phyloP scores from a whole-genome alignment of 2,797 vertebrate genomes.

The Atherinosoma microstoma region DNA sequence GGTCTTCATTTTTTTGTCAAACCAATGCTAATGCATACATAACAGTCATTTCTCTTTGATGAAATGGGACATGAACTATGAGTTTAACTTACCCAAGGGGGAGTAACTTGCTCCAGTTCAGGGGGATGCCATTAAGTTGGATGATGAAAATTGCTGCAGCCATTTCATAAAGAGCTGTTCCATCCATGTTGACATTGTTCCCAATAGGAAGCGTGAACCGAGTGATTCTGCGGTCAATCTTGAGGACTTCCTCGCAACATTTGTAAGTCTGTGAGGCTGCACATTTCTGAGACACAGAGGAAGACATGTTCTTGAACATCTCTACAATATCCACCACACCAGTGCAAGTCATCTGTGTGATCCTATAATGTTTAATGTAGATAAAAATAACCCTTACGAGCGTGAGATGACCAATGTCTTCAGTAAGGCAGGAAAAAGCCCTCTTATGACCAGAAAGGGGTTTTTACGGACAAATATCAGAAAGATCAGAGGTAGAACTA shows the following conservation, averaged over 20 bases:
- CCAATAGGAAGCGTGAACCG: slow-evolving; percentile 9
- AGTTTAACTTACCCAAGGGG: slow-evolving; percentile 5
- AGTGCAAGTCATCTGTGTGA: too few species aligned
- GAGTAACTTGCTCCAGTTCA: slow-evolving; percentile 2
- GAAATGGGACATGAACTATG: not conserved
- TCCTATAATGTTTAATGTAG: too few species aligned
- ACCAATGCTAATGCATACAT: not conserved
- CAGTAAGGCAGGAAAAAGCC: too few species aligned
- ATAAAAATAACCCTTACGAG: too few species aligned
- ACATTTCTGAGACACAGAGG: not conserved
- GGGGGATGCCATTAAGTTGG: not conserved
- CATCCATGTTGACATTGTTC: slow-evolving; percentile 14
- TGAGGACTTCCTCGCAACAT: slow-evolving; percentile 8
- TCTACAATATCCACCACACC: too few species aligned
- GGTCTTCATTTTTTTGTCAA: too few species aligned
- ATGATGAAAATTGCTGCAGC: not conserved
- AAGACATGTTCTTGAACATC: not conserved
- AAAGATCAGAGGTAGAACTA: not conserved
- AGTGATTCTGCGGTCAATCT: slow-evolving; percentile 4
- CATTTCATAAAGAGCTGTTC: slow-evolving; percentile 13
- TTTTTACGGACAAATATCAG: not conserved
- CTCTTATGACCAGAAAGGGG: too few species aligned
- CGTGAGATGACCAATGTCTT: too few species aligned
- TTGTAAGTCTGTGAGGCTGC: not conserved
- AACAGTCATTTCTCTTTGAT: not conserved